Conservation (phyloP, 1,140 invertebrate species). For the Triops longicaudatus region DNA sequence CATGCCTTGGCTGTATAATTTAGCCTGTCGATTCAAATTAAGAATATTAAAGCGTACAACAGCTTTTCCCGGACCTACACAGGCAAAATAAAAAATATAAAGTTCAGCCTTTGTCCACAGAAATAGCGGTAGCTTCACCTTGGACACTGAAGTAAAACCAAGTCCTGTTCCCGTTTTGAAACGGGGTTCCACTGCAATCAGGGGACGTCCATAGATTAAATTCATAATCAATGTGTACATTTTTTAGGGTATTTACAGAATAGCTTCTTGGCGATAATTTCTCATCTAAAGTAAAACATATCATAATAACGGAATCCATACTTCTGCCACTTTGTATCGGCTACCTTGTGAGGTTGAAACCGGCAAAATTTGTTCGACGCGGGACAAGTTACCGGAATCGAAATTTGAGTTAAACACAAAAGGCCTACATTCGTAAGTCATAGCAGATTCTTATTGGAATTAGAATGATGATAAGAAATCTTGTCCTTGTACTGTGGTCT, state of each 20-base stretch:
- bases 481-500: not conserved
- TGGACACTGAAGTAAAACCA: slow-evolving; percentile 91
- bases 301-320: not conserved
- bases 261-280: not conserved
- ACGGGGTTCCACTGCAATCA: slow-evolving; percentile 77
- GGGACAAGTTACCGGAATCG: slow-evolving; percentile 77
- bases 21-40: slow-evolving; percentile 80
- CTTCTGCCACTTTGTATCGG: slow-evolving; percentile 32
- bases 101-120: not conserved
- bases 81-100: not conserved
- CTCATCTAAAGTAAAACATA: not conserved
- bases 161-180: slow-evolving; percentile 80
- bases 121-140: slow-evolving; percentile 35
- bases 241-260: not conserved
- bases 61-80: slow-evolving; percentile 42
- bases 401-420: slow-evolving; percentile 69
- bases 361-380: slow-evolving; percentile 49
- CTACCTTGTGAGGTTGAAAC: slow-evolving; percentile 33
- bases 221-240: slow-evolving; percentile 57
- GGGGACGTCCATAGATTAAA: slow-evolving; percentile 85
- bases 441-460: slow-evolving; percentile 29
- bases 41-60: slow-evolving; percentile 71
- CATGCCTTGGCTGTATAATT: slow-evolving; percentile 87
- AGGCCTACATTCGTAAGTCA: slow-evolving; percentile 48
- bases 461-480: not conserved